Evolutionary conservation across 2,888 invertebrate species (phyloP).

Genomic region (Tipula unca): DNA sequence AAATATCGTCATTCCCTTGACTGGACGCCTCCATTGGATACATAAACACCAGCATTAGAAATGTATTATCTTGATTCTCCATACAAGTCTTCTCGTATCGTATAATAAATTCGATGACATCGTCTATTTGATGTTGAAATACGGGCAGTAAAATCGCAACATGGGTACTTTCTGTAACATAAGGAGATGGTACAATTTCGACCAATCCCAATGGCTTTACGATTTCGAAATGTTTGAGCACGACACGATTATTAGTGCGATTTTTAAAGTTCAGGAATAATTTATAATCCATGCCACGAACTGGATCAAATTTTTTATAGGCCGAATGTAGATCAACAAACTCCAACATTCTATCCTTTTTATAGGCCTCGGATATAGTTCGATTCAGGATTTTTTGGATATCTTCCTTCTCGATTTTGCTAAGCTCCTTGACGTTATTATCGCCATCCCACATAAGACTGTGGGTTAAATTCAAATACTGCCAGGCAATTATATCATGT

Average conservation of each 20-base stretch:
- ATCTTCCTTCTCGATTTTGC: conserved; percentile 59
- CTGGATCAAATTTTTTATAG: conserved; percentile 70
- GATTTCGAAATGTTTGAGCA: conserved; percentile 43
- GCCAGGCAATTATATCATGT: conserved; percentile 80
- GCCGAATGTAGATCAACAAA: conserved; percentile 56
- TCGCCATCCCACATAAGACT: conserved; percentile 75
- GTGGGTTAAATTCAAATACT: conserved; percentile 76
- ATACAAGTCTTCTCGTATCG: conserved; percentile 65
- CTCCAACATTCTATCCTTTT: conserved; percentile 46
- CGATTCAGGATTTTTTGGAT: conserved; percentile 50
- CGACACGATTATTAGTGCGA: conserved; percentile 32
- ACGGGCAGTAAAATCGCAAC: conserved; percentile 69
- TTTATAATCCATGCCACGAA: conserved; percentile 77
- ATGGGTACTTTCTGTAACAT: conserved; percentile 88
- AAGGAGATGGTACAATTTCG: conserved; percentile 85
- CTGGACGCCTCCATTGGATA: conserved; percentile 55
- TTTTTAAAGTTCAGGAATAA: conserved; percentile 59
- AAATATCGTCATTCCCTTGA: conserved; percentile 54
- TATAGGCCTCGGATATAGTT: conserved; percentile 44
- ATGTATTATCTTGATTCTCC: conserved; percentile 69
- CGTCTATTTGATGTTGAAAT: conserved; percentile 46
- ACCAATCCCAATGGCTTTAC: conserved; percentile 78
- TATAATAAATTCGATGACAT: conserved; percentile 58
- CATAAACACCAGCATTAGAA: conserved; percentile 64
- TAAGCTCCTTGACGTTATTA: conserved; percentile 55